A percentile compares a stretch with the other conserved stretches of the same genome.
phyloP scores from a whole-genome alignment of 2,113 vertebrate genomes.

The Sigmodon hispidus region DNA sequence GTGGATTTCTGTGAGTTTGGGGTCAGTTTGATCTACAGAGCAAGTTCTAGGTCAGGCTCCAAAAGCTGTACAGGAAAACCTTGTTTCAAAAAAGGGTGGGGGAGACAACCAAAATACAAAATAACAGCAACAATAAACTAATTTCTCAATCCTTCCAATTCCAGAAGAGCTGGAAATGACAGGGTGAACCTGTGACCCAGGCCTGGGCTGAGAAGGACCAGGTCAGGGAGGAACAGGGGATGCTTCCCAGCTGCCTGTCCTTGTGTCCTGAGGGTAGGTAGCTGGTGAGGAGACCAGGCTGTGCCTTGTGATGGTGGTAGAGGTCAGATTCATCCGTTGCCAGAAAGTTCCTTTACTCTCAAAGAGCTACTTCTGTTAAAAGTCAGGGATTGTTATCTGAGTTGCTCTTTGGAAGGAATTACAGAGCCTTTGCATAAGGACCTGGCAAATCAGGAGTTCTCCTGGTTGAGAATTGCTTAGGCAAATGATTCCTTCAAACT shows the following conservation, averaged over 20 bases:
- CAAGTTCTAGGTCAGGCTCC: no score
- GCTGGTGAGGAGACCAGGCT: not conserved
- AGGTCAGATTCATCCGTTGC: not conserved
- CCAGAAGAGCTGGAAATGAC: not conserved
- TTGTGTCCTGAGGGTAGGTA: not conserved
- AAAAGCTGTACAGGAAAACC: no score
- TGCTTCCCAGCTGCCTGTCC: not conserved
- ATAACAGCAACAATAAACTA: slow-evolving; percentile 14
- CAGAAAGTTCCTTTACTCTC: not conserved
- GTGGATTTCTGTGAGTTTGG: no score
- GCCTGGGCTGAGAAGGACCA: not conserved
- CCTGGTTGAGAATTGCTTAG: not conserved
- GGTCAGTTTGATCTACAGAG: no score
- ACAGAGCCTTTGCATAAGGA: not conserved
- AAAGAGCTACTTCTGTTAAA: not conserved
- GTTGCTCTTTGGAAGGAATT: not conserved
- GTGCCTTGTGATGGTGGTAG: not conserved
- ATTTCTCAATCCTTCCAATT: not conserved
- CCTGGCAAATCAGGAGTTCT: not conserved
- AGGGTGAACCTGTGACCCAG: not conserved
- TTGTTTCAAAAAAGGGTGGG: no score
- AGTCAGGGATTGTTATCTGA: not conserved
- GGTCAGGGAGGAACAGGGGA: not conserved
- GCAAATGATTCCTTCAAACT: not conserved
- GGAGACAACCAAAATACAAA: no score